These are phyloP conservation scores for Hiodon tergisus DNA, from an alignment of 2,113 vertebrate genomes.

Conservation along the genomic window DNA sequence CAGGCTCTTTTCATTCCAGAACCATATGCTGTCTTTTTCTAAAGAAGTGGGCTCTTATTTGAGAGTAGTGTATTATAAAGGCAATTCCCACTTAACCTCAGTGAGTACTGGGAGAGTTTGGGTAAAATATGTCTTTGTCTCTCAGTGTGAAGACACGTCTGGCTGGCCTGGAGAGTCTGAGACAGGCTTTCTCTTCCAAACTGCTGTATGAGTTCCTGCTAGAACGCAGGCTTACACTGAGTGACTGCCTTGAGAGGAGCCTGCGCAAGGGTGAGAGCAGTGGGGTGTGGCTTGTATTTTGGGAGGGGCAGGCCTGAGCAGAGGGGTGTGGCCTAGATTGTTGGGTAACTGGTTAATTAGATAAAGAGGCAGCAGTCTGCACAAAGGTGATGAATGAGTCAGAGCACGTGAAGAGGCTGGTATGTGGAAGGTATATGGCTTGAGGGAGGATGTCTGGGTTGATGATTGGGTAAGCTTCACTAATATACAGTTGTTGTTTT, in stretches of 20 bases:
- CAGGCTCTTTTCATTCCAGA: background rate
- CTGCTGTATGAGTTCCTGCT: constrained; percentile 76
- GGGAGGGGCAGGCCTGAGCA: background rate
- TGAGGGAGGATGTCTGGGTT: too few species aligned
- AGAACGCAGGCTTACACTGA: constrained; percentile 74
- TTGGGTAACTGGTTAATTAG: background rate
- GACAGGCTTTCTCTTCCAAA: constrained; percentile 73
- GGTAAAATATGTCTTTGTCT: constrained; percentile 6
- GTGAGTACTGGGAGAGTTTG: too few species aligned
- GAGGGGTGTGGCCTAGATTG: background rate
- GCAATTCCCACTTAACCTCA: too few species aligned
- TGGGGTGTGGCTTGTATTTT: background rate
- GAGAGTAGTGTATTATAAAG: too few species aligned
- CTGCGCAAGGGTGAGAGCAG: constrained; percentile 79
- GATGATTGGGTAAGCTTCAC: too few species aligned
- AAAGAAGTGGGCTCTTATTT: too few species aligned
- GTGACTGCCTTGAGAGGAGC: constrained; percentile 83
- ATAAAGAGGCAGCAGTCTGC: background rate
- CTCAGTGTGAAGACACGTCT: constrained; percentile 75
- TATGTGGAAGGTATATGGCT: too few species aligned
- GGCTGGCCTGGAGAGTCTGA: constrained; percentile 73
- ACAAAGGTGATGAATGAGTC: background rate
- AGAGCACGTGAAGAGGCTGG: background rate
- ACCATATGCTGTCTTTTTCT: too few species aligned
- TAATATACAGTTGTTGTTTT: too few species aligned